These are phyloP conservation scores for Sphaerodactylus townsendi DNA, from an alignment of 2,113 vertebrate species.

Conservation along the genomic window DNA sequence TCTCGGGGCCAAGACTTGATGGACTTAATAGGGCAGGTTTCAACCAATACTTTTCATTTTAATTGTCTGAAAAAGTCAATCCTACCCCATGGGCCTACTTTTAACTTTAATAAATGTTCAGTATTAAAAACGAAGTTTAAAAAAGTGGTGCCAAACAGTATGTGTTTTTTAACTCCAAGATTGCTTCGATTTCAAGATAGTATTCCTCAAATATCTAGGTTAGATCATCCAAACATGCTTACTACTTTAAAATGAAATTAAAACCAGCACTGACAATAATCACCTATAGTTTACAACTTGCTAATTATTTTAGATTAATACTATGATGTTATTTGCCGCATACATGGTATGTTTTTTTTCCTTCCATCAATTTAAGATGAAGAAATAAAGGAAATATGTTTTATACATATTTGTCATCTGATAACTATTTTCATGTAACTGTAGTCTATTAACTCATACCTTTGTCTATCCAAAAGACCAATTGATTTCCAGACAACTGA, in stretches of 20 bases:
- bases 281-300: not conserved
- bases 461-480: not conserved
- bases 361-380: not conserved
- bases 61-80: slow-evolving; percentile 14
- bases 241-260: not conserved
- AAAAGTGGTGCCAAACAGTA: not conserved
- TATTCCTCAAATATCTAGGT: not conserved
- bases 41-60: slow-evolving; percentile 9
- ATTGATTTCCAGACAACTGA: not conserved
- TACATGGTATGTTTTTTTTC: not conserved
- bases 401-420: not conserved
- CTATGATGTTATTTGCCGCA: not conserved
- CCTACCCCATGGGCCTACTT: not conserved
- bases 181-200: not conserved
- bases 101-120: not conserved
- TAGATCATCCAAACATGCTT: not conserved
- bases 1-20: not conserved
- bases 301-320: not conserved
- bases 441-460: not conserved
- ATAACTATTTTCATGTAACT: not conserved
- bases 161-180: not conserved
- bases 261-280: not conserved
- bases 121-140: not conserved
- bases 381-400: too few relatives aligned
- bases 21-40: not conserved